Base-by-base conservation (phyloP, 2,113 vertebrate genomes). In the Micronycteris hirsuta region DNA sequence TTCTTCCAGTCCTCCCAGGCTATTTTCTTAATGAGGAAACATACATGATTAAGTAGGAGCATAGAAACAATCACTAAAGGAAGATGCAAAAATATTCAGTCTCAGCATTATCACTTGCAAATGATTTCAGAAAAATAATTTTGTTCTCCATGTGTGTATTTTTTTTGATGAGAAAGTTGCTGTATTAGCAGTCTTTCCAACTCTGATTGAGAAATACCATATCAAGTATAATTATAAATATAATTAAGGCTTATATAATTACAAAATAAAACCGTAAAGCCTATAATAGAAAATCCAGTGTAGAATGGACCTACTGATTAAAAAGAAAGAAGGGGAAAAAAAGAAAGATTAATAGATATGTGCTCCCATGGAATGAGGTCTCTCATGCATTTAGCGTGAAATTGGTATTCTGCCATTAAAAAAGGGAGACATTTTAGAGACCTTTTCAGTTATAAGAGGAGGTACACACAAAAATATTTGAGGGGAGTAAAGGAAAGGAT, bases 351-450 rank as follows among this genome's bases (percentile, higher is more conserved):
- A 97, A 87, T 65, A 94, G 94, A 93, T 43, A 61, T 93, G 77
- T 90, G 84, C 73, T 93, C 56, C 58, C 84, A 92, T 63, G 76
- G 89, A 97, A 97, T 87, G 95, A 65, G 88, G 16, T 88, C 93
- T 95, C 80, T 81, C 92, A 7, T 97, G 88, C 77, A 96, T 97
- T 97, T 94, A 96, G 87, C 81, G 90, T 58, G 95, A 98, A 98
- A 67, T 24, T 58, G 82, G 93, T 96, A 93, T 96, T 96, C 70
- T 65, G 96, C 97, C 94, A 96, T 97, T 98, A 96, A 97, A 97
- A 95, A 58, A 94, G 80, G 52, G 8, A 98, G 81, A 63, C 71
- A 96, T 94, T 98, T 97, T 36, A 94, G 95, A 97, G 78, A 91
- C 70, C 95, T 97, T 98, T 93, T 88, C 65, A 80, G 86, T 88